Conservation (phyloP, 2,797 vertebrate genomes). For the Apogon talboti region DNA sequence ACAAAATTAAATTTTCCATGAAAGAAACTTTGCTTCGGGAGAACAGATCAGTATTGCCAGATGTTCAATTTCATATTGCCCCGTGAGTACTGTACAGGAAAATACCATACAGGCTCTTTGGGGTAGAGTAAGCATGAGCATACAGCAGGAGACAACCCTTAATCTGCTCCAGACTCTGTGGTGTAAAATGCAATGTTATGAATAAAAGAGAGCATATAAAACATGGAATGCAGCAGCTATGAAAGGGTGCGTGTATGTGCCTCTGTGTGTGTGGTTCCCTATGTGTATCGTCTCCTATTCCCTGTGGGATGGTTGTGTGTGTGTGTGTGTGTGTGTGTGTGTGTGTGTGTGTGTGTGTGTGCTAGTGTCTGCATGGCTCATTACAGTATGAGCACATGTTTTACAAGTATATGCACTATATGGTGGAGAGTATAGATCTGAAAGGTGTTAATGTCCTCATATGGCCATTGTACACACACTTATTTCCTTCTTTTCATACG, state of each 20-base stretch:
- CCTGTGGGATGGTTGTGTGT: slow-evolving; percentile 26
- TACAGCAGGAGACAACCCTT: slow-evolving; percentile 77
- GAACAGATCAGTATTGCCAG: slow-evolving; percentile 70
- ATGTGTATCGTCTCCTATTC: slow-evolving; percentile 28
- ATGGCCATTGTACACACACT: background rate
- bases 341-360: slow-evolving; percentile 34
- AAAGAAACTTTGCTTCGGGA: slow-evolving; percentile 55
- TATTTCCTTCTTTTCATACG: background rate
- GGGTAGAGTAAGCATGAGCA: slow-evolving; percentile 80
- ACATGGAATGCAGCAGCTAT: slow-evolving; percentile 77
- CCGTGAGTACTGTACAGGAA: slow-evolving; percentile 69
- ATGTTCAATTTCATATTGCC: slow-evolving; percentile 78
- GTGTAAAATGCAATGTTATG: slow-evolving; percentile 83
- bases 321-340: slow-evolving; percentile 27
- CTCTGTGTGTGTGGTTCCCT: slow-evolving; percentile 18
- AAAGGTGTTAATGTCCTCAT: background rate
- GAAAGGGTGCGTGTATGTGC: slow-evolving; percentile 49
- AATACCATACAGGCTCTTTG: slow-evolving; percentile 78
- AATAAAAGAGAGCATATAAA: slow-evolving; percentile 81
- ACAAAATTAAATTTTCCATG: slow-evolving; percentile 18
- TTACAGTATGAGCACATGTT: slow-evolving; percentile 10
- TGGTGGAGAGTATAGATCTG: background rate
- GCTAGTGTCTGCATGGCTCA: slow-evolving; percentile 34
- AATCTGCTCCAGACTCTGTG: slow-evolving; percentile 81
- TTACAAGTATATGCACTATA: background rate